Percentiles rank a stretch among this genome's conserved stretches.
Evolutionary conservation across 2,888 invertebrate species (phyloP).

Genomic region (Cheilosia vulpina): DNA sequence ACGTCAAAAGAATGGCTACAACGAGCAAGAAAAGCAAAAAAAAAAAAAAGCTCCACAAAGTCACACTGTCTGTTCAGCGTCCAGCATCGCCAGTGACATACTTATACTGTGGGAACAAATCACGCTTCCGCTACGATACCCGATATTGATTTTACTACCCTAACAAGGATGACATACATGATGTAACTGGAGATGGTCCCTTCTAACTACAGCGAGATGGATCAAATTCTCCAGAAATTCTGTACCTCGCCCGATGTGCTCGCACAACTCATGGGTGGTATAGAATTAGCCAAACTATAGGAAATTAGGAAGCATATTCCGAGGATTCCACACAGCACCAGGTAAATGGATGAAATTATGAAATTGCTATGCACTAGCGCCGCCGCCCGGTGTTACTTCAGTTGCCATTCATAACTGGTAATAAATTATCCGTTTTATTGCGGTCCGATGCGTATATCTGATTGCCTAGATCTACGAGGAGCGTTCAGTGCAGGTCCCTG

Average conservation of each 20-base stretch:
- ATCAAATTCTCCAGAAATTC: conserved; percentile 61
- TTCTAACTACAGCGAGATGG: conserved; percentile 34
- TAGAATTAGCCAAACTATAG: conserved; percentile 45
- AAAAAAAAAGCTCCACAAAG: conserved; percentile 66
- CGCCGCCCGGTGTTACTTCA: neutral
- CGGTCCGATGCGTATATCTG: conserved; percentile 26
- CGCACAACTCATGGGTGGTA: conserved; percentile 57
- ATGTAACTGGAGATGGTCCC: conserved; percentile 70
- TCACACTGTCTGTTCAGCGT: conserved; percentile 68
- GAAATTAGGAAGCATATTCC: conserved; percentile 48
- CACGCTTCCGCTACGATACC: conserved; percentile 68
- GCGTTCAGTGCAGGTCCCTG: neutral
- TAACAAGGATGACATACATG: conserved; percentile 40
- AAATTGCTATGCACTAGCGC: conserved; percentile 52
- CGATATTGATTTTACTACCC: conserved; percentile 63
- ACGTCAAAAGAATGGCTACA: conserved; percentile 28
- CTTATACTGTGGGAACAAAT: conserved; percentile 72
- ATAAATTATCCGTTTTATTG: conserved; percentile 70
- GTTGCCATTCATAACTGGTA: conserved; percentile 62
- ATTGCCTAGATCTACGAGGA: conserved; percentile 16
- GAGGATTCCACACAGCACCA: conserved; percentile 28
- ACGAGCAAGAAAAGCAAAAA: conserved; percentile 7
- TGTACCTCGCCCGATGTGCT: conserved; percentile 1
- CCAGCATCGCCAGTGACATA: conserved; percentile 68
- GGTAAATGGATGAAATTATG: conserved; percentile 46